Evolutionary conservation across 2,797 vertebrate species (phyloP).

Genomic region (Macroramphosus scolopax): DNA sequence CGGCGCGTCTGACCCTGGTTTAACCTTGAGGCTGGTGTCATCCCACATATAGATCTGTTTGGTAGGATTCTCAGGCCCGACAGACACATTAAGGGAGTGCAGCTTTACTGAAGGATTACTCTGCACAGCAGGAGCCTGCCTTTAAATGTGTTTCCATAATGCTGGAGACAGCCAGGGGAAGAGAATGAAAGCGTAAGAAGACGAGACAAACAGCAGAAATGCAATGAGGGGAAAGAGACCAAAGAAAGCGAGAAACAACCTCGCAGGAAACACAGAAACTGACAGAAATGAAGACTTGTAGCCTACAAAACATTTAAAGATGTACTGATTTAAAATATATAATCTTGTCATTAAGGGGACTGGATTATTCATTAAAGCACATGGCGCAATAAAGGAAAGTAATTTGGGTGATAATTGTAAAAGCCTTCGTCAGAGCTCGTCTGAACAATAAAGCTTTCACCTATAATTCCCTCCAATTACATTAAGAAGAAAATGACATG

Average conservation of each 20-base stretch:
- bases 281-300: conserved; percentile 2
- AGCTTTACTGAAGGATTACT: conserved; percentile 55
- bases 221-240: neutral
- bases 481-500: conserved; percentile 37
- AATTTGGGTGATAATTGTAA: conserved; percentile 27
- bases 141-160: conserved; percentile 65
- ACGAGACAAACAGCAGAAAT: neutral
- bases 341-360: conserved; percentile 8
- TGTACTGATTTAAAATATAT: conserved; percentile 1
- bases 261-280: conserved; percentile 1
- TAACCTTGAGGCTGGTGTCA: conserved; percentile 49
- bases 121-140: conserved; percentile 45
- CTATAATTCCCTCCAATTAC: conserved; percentile 39
- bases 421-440: conserved; percentile 23
- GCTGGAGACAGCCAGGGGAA: conserved; percentile 39
- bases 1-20: conserved; percentile 26
- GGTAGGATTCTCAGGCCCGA: conserved; percentile 29
- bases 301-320: neutral
- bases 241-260: conserved; percentile 9
- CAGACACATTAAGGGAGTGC: conserved; percentile 45
- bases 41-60: conserved; percentile 46
- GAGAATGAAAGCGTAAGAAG: conserved; percentile 13
- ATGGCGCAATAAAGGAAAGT: conserved; percentile 26
- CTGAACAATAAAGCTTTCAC: conserved; percentile 26
- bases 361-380: conserved; percentile 10